A percentile compares a stretch with the other conserved stretches of the same genome.
phyloP scores from a whole-genome alignment of 2,113 vertebrate genomes.

The Apistogramma diplotaenia region DNA sequence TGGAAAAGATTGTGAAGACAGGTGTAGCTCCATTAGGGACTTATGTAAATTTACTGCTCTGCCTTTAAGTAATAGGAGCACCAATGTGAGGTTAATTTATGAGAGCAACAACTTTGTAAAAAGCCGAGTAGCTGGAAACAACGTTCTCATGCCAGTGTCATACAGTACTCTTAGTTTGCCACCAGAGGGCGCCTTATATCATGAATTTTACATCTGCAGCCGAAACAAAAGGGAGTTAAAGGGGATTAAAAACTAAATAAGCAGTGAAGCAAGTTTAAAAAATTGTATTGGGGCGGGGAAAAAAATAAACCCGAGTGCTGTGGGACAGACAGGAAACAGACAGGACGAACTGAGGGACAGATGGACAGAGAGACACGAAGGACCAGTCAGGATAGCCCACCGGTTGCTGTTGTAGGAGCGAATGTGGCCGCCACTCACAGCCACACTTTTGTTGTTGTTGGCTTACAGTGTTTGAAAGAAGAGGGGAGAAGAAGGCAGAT shows the following conservation, averaged over 20 bases:
- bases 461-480: slow-evolving; percentile 69
- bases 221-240: not conserved
- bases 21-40: not conserved
- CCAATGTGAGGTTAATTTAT: not conserved
- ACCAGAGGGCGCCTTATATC: slow-evolving; percentile 20
- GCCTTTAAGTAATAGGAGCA: not conserved
- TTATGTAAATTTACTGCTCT: not conserved
- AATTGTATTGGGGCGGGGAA: not conserved
- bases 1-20: not conserved
- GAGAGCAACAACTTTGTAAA: not conserved
- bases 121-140: not conserved
- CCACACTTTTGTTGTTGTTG: slow-evolving; percentile 75
- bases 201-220: not conserved
- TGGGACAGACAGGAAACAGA: slow-evolving; percentile 48
- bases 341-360: slow-evolving; percentile 56
- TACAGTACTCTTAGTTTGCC: not conserved
- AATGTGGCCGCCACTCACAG: slow-evolving; percentile 72
- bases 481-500: slow-evolving; percentile 74
- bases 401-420: slow-evolving; percentile 79
- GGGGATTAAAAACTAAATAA: not conserved
- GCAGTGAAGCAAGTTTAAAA: slow-evolving; percentile 9
- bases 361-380: slow-evolving; percentile 62
- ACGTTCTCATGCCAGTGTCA: not conserved
- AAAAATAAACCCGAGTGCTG: slow-evolving; percentile 32
- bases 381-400: slow-evolving; percentile 78